Base-by-base conservation (phyloP, 1,140 invertebrate genomes). In the Antheraea mylitta region DNA sequence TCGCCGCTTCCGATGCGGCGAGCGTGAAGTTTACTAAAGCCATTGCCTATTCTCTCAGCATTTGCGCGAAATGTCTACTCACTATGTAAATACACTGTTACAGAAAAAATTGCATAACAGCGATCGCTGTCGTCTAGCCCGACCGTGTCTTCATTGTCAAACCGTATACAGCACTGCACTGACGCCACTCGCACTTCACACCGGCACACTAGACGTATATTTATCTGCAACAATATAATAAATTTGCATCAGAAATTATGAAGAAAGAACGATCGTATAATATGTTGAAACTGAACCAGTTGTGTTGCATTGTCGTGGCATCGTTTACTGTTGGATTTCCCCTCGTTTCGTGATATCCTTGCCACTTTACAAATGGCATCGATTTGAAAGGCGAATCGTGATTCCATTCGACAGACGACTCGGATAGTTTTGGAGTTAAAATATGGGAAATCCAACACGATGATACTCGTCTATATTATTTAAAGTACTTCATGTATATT, bases 351-450 rank as follows among this genome's bases (percentile, higher is more conserved):
- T 82, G 80, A 84, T 84, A 90, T 88, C 86, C 83, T 88, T 86
- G 85, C 83, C 67, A 77, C 75, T 79, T 81, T 76, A 84, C 79
- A 84, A 88, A 88, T 89, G 86, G 82, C 81, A 88, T 82, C 76
- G 66, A 73, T 85, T 89, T 86, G 83, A 90, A 90, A 90, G 87
- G 87, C 80, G 80, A 81, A 79, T 91, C 89, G 87, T 90, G 89
- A 90, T 82, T 72, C 79, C 69, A 70, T 73, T 73, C 77, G 80
- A 80, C 79, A 77, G 72, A 73, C 79, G 75, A 73, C 73, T 78
- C 77, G 76, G 72, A 78, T 75, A 71, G 62, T 84, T 88, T 86
- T 80, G 79, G 80, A 71, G 77, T 74, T 74, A 76, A 84, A 82
- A 80, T 74, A 74, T 72, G 83, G 85, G 78, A 87, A 86, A 84